Base-by-base conservation (phyloP, 2,113 vertebrate species). In the Xiphophorus maculatus region DNA sequence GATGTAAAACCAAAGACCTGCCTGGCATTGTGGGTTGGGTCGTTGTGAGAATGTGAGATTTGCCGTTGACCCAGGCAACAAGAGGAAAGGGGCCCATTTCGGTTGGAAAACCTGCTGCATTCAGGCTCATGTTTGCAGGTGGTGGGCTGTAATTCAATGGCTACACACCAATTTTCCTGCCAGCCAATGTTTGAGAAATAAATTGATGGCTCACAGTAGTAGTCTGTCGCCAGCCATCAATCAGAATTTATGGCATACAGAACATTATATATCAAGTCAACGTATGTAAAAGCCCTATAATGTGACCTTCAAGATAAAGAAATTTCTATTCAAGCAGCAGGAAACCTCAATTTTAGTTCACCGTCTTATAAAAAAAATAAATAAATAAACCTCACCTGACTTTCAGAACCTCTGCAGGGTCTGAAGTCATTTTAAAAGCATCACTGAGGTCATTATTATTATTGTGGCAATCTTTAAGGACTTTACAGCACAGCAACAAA, bases 1-100 rank as follows among this genome's bases (percentile, higher is more conserved):
- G 90, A 95, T 94, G 92, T 91, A 91, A 88, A 93, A 92, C 75
- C 73, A 78, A 77, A 69, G 90, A 87, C 88, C 66, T 86, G 95
- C 93, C 73, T 66, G 82, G 93, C 85, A 90, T 90, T 92, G 95
- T 72, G 71, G 72, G 83, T 86, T 74, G 69, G 73, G 91, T 90
- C 89, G 78, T 75, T 78, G 75, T 80, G 87, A 92, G 90, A 90
- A 58, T 76, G 76, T 51, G 77, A 86, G 84, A 81, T 91, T 91
- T 86, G 66, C 86, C 35, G 85, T 92, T 92, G 90, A 91, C 84
- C 85, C 71, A 84, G 84, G 75, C 90, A 84, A 92, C 89, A 81
- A 79, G 83, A 88, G 69, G 77, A 73, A 87, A 77, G 74, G 83
- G 84, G 81, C 81, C 82, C 61, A 83, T 58, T 73, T 88, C 69